Evolutionary conservation across 2,113 vertebrate genomes (phyloP).

Genomic region (Brachypodius melanocephalos): DNA sequence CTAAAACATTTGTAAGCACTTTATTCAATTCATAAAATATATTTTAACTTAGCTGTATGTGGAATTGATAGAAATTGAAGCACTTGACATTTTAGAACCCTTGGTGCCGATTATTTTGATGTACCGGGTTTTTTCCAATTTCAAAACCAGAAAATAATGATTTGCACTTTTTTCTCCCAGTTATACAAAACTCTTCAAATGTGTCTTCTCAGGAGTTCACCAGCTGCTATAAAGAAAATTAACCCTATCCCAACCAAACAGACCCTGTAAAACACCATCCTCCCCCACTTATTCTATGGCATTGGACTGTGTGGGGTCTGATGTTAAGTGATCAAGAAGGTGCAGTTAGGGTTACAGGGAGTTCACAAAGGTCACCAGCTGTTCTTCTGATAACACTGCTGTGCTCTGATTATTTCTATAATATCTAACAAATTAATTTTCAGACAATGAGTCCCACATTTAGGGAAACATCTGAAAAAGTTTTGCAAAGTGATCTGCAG

Average conservation of each 20-base stretch:
- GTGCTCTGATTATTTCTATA: background rate
- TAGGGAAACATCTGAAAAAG: background rate
- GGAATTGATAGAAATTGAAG: background rate
- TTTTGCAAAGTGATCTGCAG: background rate
- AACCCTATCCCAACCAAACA: background rate
- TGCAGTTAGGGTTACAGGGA: background rate
- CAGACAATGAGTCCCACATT: background rate
- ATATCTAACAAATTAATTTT: background rate
- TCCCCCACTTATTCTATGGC: background rate
- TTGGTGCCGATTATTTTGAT: background rate
- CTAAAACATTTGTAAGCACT: background rate
- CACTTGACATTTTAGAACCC: background rate
- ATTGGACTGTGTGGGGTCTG: background rate
- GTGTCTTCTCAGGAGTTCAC: background rate
- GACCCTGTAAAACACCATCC: accelerated
- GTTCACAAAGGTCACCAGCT: background rate
- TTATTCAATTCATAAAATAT: background rate
- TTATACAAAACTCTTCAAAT: background rate
- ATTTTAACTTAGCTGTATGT: background rate
- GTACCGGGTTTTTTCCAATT: background rate
- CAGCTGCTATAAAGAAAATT: background rate
- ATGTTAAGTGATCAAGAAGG: background rate
- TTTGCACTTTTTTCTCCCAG: background rate
- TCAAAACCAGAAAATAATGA: background rate
- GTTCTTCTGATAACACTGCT: background rate